Evolutionary conservation across 2,888 invertebrate genomes (phyloP), one percentile per base, ranked within the genome.

Genomic region (Diarsia mendica): DNA sequence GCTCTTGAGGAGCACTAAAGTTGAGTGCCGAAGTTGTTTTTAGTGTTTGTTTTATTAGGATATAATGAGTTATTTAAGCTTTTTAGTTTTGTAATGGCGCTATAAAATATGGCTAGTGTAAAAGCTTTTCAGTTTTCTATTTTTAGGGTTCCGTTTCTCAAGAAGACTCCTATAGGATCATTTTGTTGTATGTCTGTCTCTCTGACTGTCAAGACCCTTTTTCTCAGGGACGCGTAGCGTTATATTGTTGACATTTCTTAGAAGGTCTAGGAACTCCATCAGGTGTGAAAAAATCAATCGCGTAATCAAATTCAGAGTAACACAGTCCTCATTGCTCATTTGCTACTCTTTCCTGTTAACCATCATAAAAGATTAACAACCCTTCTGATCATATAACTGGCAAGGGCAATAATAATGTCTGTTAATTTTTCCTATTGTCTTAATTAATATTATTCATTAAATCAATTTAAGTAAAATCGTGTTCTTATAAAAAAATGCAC

Each of bases 1-100:
- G 44, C 28, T 63, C 75, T 72, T 75, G 39, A 69, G 68, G 13
- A 39, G 44, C 39, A 69, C 20, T 78, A 51, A 61, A 51, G 18
- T 48, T 72, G 13, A 64, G 72, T 58, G 64, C 23, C 60, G 8
- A 46, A 67, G 49, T 61, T 20, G 39, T 58, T 58, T 72, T 79
- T 28, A 48, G 55, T 11, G 10, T 44, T 71, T 10, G 8, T 13
- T 11, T 70, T 71, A 77, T 23, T 75, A 18, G 39, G 48, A 39
- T 64, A 39, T 64, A 10, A 39, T 39, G n/a, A 18, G 20, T 39
- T 48, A 48, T 18, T 46, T 5, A 23, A 46, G 33, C 46, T 44
- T 15, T 13, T 18, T 10, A 18, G 28, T 60, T 28, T 0, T 23
- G 28, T 58, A 28, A 60, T 33, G 18, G 33, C 18, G 0, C 4